Percentiles rank a stretch among this genome's conserved stretches.
Evolutionary conservation across 1,140 invertebrate species (phyloP).

Genomic region (Brachionus calyciflorus): DNA sequence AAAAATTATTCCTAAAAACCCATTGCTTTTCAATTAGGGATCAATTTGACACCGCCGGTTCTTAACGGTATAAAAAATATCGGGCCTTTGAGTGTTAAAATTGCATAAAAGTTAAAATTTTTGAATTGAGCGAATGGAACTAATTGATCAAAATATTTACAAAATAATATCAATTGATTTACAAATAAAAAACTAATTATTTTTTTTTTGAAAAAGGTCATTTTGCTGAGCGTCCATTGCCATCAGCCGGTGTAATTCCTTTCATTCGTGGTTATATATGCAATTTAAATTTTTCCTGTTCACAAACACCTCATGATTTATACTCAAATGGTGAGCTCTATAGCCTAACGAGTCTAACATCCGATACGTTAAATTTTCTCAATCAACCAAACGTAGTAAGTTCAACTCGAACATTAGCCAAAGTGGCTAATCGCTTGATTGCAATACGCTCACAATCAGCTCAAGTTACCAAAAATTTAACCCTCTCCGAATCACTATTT

Average conservation of each 20-base stretch:
- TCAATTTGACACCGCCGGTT: too few relatives aligned
- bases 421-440: not conserved
- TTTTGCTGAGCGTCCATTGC: conserved; percentile 66
- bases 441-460: not conserved
- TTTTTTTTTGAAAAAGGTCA: conserved; percentile 61
- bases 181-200: not conserved
- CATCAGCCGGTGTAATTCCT: conserved; percentile 64
- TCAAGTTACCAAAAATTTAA: not conserved
- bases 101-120: too few relatives aligned
- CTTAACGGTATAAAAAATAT: too few relatives aligned
- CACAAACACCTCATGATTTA: conserved; percentile 52
- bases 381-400: not conserved
- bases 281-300: conserved; percentile 65
- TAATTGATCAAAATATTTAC: too few relatives aligned
- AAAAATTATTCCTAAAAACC: too few relatives aligned
- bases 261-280: conserved; percentile 65
- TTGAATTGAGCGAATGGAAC: too few relatives aligned
- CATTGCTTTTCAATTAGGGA: too few relatives aligned
- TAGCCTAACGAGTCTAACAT: conserved; percentile 52
- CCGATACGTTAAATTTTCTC: conserved; percentile 5
- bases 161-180: too few relatives aligned
- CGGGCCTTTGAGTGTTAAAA: too few relatives aligned
- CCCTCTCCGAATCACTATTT: not conserved
- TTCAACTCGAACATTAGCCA: not conserved
- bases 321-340: conserved; percentile 52